These are phyloP conservation scores for Jaculus jaculus DNA, from an alignment of 2,113 vertebrate species.

Conservation along the genomic window DNA sequence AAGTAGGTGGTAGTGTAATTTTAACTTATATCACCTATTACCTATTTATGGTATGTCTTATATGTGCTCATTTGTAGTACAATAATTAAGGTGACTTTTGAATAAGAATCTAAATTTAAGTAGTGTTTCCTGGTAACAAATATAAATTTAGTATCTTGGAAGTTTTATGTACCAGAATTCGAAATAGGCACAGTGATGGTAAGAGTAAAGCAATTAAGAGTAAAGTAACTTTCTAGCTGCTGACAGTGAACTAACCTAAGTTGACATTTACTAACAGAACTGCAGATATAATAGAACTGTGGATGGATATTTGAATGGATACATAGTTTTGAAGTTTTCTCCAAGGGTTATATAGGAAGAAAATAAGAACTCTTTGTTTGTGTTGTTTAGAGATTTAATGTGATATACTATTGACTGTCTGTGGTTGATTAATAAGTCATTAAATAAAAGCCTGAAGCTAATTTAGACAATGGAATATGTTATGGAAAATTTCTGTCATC, in stretches of 20 bases:
- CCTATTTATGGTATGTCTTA: constrained; percentile 53
- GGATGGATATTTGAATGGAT: constrained; percentile 65
- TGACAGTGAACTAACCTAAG: constrained; percentile 64
- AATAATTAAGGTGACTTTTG: constrained; percentile 54
- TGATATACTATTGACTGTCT: constrained; percentile 51
- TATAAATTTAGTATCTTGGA: constrained; percentile 55
- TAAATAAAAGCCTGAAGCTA: constrained; percentile 65
- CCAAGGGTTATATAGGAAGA: constrained; percentile 39
- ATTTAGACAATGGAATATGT: constrained; percentile 56
- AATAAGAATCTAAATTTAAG: constrained; percentile 52
- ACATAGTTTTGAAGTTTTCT: constrained; percentile 67
- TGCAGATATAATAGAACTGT: constrained; percentile 55
- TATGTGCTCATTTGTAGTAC: constrained; percentile 39
- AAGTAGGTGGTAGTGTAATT: constrained; percentile 48
- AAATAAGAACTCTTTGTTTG: constrained; percentile 69
- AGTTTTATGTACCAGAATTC: constrained; percentile 61
- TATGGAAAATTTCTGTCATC: constrained; percentile 59
- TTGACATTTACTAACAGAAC: constrained; percentile 70
- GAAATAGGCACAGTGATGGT: constrained; percentile 57
- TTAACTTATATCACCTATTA: constrained; percentile 18
- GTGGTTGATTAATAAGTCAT: constrained; percentile 66
- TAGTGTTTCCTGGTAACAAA: constrained; percentile 51
- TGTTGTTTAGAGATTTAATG: constrained; percentile 65
- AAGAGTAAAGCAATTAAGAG: constrained; percentile 56
- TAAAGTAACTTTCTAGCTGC: constrained; percentile 50